Percentiles rank a stretch among this genome's conserved stretches.
Conservation (phyloP, 35 echinoderm and acorn worm species). For the Apostichopus californicus region DNA sequence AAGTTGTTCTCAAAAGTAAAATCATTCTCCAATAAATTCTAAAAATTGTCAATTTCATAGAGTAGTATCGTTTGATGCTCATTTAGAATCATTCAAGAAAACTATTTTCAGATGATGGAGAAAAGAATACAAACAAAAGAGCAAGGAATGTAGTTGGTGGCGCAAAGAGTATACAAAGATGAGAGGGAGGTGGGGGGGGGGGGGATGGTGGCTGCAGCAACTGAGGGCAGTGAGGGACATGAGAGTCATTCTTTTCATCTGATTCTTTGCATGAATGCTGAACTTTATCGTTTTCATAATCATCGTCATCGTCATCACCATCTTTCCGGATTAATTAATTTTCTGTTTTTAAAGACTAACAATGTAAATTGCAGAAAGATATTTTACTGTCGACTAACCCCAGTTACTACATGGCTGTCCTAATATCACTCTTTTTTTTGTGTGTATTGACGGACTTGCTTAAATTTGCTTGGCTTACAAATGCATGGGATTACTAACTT, state of each 20-base stretch:
- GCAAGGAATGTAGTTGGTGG: not conserved
- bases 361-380: not conserved
- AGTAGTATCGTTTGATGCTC: no score
- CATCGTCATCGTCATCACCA: not conserved
- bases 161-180: no score
- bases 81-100: not conserved
- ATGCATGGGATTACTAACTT: not conserved
- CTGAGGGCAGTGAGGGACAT: not conserved
- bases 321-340: not conserved
- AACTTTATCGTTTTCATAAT: not conserved
- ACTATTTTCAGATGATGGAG: not conserved
- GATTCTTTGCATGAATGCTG: not conserved
- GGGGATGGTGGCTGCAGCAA: not conserved
- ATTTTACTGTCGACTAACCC: not conserved
- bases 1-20: no score
- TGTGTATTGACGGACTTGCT: not conserved
- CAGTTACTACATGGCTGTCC: not conserved
- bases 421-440: not conserved
- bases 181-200: no score
- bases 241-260: not conserved
- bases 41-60: no score
- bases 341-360: not conserved
- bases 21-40: no score
- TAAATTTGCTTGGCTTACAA: not conserved
- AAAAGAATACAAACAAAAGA: not conserved